These are phyloP conservation scores for Abrostola triplasia DNA, from an alignment of 2,888 invertebrate species.

Conservation along the genomic window DNA sequence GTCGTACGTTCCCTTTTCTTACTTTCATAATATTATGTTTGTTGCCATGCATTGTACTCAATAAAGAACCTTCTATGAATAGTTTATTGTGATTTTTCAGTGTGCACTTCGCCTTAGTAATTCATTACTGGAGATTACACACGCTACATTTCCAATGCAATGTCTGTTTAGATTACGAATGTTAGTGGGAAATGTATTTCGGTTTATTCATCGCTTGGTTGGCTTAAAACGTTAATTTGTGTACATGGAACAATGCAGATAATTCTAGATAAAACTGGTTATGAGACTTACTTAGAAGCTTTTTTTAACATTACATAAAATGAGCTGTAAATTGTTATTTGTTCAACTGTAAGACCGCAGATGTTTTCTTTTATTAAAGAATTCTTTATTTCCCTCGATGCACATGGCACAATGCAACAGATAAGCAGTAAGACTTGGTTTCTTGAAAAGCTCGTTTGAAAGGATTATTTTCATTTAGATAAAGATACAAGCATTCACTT, in stretches of 20 bases:
- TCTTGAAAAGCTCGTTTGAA: conserved; percentile 3
- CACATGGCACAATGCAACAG: conserved; percentile 15
- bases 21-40: no score
- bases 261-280: conserved; percentile 29
- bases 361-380: conserved; percentile 10
- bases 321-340: conserved; percentile 2
- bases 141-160: conserved; percentile 32
- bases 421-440: neutral
- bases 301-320: conserved; percentile 13
- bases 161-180: conserved; percentile 34
- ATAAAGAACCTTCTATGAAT: neutral
- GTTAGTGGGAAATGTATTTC: conserved; percentile 49
- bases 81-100: conserved; percentile 4
- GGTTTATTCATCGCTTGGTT: conserved; percentile 33
- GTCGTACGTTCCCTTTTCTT: no score
- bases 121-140: conserved; percentile 58
- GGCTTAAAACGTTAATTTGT: conserved; percentile 44
- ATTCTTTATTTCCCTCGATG: conserved; percentile 28
- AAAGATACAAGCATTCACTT: conserved; percentile 19
- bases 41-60: no score
- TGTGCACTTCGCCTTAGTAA: conserved; percentile 50
- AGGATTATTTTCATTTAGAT: neutral
- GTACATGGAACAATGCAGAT: conserved; percentile 27
- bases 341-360: conserved; percentile 6
- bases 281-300: conserved; percentile 29